A percentile compares a stretch with the other conserved stretches of the same genome.
Evolutionary conservation across 2,888 invertebrate genomes (phyloP).

Genomic region (Nephrotoma guestfalica): DNA sequence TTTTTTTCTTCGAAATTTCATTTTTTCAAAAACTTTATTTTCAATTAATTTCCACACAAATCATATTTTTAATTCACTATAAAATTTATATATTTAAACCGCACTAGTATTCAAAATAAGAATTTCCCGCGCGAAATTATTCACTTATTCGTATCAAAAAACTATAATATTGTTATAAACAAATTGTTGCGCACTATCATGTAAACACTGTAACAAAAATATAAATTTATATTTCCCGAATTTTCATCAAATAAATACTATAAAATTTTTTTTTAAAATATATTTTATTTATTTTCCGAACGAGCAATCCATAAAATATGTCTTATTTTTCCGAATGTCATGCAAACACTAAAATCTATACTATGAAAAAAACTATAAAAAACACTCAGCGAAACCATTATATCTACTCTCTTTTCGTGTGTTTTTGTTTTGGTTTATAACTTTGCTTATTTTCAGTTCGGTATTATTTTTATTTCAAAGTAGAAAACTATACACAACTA

Average conservation of each 20-base stretch:
- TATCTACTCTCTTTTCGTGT: neutral
- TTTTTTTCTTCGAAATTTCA: neutral
- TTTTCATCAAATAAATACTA: neutral
- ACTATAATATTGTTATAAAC: neutral
- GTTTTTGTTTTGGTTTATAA: neutral
- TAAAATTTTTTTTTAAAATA: neutral
- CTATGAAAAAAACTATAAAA: conserved; percentile 9
- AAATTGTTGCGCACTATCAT: neutral
- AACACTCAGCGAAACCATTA: conserved; percentile 4
- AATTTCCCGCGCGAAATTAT: neutral
- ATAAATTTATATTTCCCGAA: neutral
- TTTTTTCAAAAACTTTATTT: neutral
- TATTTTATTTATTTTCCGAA: neutral
- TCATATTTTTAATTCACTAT: neutral
- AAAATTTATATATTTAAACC: neutral
- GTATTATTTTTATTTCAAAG: neutral
- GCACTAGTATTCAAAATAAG: neutral
- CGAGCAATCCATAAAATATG: conserved; percentile 9
- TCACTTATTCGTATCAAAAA: neutral
- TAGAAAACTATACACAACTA: neutral
- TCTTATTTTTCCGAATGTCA: conserved; percentile 22
- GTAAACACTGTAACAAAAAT: neutral
- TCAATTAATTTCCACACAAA: neutral
- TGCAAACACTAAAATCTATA: conserved; percentile 20
- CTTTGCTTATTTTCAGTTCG: neutral